Percentiles rank a stretch among this genome's conserved stretches.
These are phyloP conservation scores for Sinocyclocheilus maitianheensis DNA, from an alignment of 2,113 vertebrate genomes.

Conservation along the genomic window DNA sequence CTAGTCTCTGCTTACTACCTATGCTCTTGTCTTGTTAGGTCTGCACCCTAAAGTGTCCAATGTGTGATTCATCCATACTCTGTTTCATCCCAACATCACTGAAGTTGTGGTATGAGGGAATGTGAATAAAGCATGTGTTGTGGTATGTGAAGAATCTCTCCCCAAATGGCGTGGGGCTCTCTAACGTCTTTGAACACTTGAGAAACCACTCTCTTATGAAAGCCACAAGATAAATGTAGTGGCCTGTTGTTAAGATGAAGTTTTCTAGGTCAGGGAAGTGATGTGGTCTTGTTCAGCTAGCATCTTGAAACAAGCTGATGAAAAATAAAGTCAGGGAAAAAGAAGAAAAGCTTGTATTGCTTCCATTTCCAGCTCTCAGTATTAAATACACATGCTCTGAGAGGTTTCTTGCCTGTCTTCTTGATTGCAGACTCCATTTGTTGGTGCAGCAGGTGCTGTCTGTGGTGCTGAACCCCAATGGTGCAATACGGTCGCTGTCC, in stretches of 20 bases:
- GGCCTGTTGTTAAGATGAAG: slow-evolving; percentile 2
- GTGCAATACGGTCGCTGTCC: not conserved
- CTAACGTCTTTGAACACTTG: not conserved
- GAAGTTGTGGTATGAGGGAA: slow-evolving; percentile 18
- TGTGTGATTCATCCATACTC: slow-evolving; percentile 16
- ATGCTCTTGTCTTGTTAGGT: not conserved
- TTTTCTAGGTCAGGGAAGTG: slow-evolving; percentile 12
- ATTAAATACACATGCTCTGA: not conserved
- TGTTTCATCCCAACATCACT: not conserved
- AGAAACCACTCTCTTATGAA: slow-evolving; percentile 17
- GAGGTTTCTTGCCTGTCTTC: not conserved
- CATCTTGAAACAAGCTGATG: slow-evolving; percentile 1
- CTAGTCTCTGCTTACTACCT: slow-evolving; percentile 13
- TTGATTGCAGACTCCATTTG: slow-evolving; percentile 12
- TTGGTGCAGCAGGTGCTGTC: slow-evolving; percentile 17
- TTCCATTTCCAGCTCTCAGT: not conserved
- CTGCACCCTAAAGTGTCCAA: slow-evolving; percentile 6
- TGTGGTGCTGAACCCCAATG: slow-evolving; percentile 4
- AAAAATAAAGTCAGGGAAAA: not conserved
- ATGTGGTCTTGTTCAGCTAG: slow-evolving; percentile 8
- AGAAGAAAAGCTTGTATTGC: not conserved
- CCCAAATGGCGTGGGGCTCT: not conserved
- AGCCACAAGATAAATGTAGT: slow-evolving; percentile 14
- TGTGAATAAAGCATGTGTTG: slow-evolving; percentile 1
- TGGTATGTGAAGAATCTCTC: slow-evolving; percentile 11